Base-by-base conservation (phyloP, 1,140 invertebrate genomes). In the Argopecten irradians region DNA sequence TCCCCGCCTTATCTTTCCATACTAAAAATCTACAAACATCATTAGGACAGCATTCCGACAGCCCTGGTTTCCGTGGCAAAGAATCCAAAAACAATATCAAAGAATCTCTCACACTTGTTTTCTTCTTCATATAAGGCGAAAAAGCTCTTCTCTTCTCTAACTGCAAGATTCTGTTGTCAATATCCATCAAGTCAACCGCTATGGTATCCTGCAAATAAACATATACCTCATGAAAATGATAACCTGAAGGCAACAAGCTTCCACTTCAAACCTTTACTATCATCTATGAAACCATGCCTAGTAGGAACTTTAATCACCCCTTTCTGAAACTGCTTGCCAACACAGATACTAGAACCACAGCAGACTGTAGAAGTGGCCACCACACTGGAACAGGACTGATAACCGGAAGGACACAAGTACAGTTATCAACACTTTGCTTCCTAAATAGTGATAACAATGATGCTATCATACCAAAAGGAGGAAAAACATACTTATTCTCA, bases 1-100 rank as follows among this genome's bases (percentile, higher is more conserved):
- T 88, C 14, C 87, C 89, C 36, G 14, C 71, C n/a, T 39, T 34
- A 86, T 88, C 89, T 46, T 90, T 88, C 87, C 89, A 88, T 9
- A 90, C 36, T 34, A 88, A 84, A 82, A 90, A 88, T 34, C 35
- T 33, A 34, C 46, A 86, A 13, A 90, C 55, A 84, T 90, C 87
- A 88, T 86, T 43, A 35, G 89, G 89, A 8, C 86, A 86, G 85
- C 87, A 88, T 19, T 28, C 13, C 7, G 55, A 28, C 39, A 88
- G 84, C 35, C 28, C 34, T 14, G 28, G 34, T 33, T 41, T n/a
- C 28, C 43, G 8, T n/a, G 41, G 28, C 32, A 89, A 35, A 35
- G 14, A 32, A 9, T 22, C 33, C 86, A 11, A 35, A 86, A 90
- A n/a, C 7, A 28, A 16, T 28, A 71, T 14, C 22, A 88, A 85